These are phyloP conservation scores for Ataeniobius toweri DNA, from an alignment of 2,797 vertebrate species.

Conservation along the genomic window DNA sequence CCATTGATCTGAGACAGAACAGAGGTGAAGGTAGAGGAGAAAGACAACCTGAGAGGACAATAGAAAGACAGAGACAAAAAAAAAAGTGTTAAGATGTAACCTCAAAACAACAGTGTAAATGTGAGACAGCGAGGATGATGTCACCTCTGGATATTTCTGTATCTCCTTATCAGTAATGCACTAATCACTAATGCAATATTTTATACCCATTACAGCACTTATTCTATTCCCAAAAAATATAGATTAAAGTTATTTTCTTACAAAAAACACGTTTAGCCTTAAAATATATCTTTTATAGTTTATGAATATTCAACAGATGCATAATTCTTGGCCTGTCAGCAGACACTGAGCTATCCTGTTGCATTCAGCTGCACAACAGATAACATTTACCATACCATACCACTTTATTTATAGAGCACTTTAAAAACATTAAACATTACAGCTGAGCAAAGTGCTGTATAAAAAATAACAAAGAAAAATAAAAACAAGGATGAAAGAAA, in stretches of 20 bases:
- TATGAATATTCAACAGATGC: not conserved
- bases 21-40: slow-evolving; percentile 24
- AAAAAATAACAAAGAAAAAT: no score
- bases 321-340: not conserved
- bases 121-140: slow-evolving; percentile 29
- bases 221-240: not conserved
- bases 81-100: slow-evolving; percentile 45
- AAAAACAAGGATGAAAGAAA: no score
- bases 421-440: no score
- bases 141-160: slow-evolving; percentile 37
- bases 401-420: no score
- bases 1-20: slow-evolving; percentile 69
- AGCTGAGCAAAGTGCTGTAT: no score
- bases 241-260: not conserved
- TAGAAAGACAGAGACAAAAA: slow-evolving; percentile 46
- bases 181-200: slow-evolving; percentile 17
- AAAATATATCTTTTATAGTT: not conserved
- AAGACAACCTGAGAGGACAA: slow-evolving; percentile 35
- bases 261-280: not conserved
- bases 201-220: not conserved
- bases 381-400: not conserved
- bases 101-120: slow-evolving; percentile 50
- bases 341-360: not conserved
- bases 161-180: slow-evolving; percentile 14
- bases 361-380: not conserved